A percentile compares a stretch with the other conserved stretches of the same genome.
Evolutionary conservation across 2,113 vertebrate species (phyloP).

Genomic region (Lonchura striata): DNA sequence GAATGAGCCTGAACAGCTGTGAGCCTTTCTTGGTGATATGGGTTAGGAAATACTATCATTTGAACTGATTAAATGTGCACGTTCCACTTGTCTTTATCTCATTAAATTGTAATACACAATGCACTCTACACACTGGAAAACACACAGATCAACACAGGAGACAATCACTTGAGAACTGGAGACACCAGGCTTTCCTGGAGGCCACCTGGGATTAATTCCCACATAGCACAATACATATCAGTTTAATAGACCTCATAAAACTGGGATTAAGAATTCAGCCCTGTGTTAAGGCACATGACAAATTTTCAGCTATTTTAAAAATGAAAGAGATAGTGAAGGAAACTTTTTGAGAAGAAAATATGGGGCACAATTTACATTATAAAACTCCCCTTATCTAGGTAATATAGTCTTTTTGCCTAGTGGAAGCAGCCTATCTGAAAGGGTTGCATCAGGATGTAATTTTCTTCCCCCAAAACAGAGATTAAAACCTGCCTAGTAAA

Average conservation of each 20-base stretch:
- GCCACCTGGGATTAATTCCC: constrained; percentile 33
- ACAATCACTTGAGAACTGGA: neutral
- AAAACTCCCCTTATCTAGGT: neutral
- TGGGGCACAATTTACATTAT: neutral
- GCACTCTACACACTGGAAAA: neutral
- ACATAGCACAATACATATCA: neutral
- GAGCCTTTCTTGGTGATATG: neutral
- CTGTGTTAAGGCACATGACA: neutral
- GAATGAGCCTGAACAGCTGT: constrained; percentile 22
- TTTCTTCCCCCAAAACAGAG: neutral
- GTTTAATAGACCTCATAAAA: constrained; percentile 40
- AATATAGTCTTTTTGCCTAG: neutral
- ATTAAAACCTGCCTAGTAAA: neutral
- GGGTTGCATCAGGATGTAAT: neutral
- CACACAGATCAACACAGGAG: neutral
- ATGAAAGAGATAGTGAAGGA: neutral
- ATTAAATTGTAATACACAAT: neutral
- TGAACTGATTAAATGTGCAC: neutral
- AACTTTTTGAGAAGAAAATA: neutral
- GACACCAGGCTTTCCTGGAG: neutral
- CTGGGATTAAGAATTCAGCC: constrained; percentile 25
- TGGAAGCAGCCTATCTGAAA: neutral
- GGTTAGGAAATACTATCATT: neutral
- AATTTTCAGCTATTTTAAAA: constrained; percentile 6
- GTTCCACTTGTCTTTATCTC: constrained; percentile 13